Percentiles rank a stretch among this genome's conserved stretches.
Conservation (phyloP, 2,113 vertebrate species). For the Cololabis saira region DNA sequence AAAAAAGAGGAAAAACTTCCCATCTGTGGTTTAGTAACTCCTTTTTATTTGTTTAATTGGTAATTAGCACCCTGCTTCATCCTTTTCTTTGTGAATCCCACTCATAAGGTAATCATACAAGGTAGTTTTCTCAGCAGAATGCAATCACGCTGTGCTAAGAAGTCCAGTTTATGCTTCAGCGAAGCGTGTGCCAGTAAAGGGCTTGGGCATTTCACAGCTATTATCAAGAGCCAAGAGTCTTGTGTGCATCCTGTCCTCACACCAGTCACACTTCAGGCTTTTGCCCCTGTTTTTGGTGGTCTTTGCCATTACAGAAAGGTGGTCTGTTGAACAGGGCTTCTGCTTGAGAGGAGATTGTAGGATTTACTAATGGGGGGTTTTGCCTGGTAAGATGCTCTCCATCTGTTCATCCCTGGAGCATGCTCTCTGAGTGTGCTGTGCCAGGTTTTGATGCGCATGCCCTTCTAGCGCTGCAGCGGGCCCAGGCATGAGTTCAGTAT, state of each 20-base stretch:
- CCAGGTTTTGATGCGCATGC: constrained; percentile 50
- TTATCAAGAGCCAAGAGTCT: constrained; percentile 40
- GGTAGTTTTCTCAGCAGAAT: constrained; percentile 35
- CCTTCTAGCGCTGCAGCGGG: constrained; percentile 30
- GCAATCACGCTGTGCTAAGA: constrained; percentile 27
- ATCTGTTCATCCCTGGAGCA: constrained; percentile 62
- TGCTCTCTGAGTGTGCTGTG: constrained; percentile 31
- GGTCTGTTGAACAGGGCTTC: constrained; percentile 55
- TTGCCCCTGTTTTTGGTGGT: constrained; percentile 56
- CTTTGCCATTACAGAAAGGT: constrained; percentile 57
- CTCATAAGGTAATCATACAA: constrained; percentile 27
- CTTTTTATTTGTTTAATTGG: constrained; percentile 43
- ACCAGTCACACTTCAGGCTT: constrained; percentile 38
- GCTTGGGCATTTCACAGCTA: constrained; percentile 41
- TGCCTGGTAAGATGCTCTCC: constrained; percentile 57
- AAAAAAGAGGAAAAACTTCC: constrained; percentile 17
- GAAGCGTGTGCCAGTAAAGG: constrained; percentile 27
- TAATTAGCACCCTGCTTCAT: constrained; percentile 31
- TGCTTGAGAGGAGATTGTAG: constrained; percentile 46
- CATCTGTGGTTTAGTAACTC: constrained; percentile 12
- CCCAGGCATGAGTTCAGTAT: constrained; percentile 37
- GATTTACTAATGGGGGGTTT: constrained; percentile 41
- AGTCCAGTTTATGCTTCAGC: constrained; percentile 15
- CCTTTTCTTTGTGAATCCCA: constrained; percentile 14
- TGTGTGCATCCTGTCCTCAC: constrained; percentile 44